Conservation (phyloP, 2,797 vertebrate genomes). For the Eutrigla gurnardus region DNA sequence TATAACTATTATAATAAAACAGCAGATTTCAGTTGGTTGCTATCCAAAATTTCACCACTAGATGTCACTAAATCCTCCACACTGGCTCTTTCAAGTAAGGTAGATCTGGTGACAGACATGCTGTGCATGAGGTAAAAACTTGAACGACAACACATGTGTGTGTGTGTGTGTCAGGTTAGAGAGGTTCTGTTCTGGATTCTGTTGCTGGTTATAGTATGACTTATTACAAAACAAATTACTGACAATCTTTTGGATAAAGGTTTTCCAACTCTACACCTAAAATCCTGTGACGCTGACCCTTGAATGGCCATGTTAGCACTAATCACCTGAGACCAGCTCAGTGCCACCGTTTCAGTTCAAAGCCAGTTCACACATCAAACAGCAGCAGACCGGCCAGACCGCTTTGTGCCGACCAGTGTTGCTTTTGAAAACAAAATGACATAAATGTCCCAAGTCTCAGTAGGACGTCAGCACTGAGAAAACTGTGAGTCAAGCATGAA, state of each 20-base stretch:
- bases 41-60: not conserved
- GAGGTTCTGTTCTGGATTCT: too few species aligned
- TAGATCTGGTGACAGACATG: not conserved
- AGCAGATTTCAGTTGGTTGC: too few species aligned
- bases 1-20: too few species aligned
- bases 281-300: slow-evolving; percentile 16
- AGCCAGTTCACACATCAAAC: slow-evolving; percentile 34
- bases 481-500: not conserved
- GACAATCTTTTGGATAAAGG: not conserved
- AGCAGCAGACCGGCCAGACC: not conserved
- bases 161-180: not conserved
- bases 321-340: slow-evolving; percentile 21
- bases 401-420: not conserved
- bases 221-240: not conserved
- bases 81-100: not conserved
- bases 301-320: slow-evolving; percentile 42
- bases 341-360: slow-evolving; percentile 21
- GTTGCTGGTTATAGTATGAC: too few species aligned
- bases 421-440: slow-evolving; percentile 18
- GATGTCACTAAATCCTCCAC: not conserved
- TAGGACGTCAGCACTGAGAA: slow-evolving; percentile 24
- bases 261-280: not conserved
- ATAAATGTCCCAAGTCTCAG: slow-evolving; percentile 9
- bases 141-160: not conserved
- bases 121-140: not conserved